Base-by-base conservation (phyloP, 2,888 invertebrate species). In the Drosophila antonietae region DNA sequence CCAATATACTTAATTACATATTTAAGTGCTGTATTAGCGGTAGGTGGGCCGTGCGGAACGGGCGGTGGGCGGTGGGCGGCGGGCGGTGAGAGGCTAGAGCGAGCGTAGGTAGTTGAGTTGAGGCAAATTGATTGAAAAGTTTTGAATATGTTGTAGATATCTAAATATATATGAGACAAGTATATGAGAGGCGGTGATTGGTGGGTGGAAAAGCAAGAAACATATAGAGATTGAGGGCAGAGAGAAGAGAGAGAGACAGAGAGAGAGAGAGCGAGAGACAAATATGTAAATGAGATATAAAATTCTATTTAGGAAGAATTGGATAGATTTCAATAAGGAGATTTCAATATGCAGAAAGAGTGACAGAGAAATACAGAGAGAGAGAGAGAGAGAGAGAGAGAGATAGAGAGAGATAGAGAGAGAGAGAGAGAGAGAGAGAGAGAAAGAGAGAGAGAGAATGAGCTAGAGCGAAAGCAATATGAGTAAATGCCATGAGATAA, bases 1-100 rank as follows among this genome's bases (percentile, higher is more conserved):
- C 46, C 39, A 41, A 72, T 57, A 64, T 59, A 59, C 51, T 64
- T 71, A 75, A 75, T 75, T 72, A 75, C 51, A 61, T 46, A 53
- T 68, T 61, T 60, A 68, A 47, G 49, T 33, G n/a, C 18, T 7
- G 10, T 37, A 35, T 35, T 53, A 37, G 37, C 3, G 20, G 37
- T 9, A 20, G 33, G 20, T 8, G 33, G 12, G 15, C 6, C 7
- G 3, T 2, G 23, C 28, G 5, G 28, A 28, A 6, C 4, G 28
- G 5, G 3, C 28, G 4, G 4, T 28, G 28, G 15, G 53, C 8
- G 10, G 18, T 2, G 35, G 35, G 2, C 4, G 51, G 33, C 8
- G 18, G 7, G 49, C 9, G 8, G 35, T 2, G 20, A 3, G 33
- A 1, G 51, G 44, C 12, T 20, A 7, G 14, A 33, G 7, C 51